Conservation (phyloP, 2,888 invertebrate genomes). For the Drosophila fulvimacula region DNA sequence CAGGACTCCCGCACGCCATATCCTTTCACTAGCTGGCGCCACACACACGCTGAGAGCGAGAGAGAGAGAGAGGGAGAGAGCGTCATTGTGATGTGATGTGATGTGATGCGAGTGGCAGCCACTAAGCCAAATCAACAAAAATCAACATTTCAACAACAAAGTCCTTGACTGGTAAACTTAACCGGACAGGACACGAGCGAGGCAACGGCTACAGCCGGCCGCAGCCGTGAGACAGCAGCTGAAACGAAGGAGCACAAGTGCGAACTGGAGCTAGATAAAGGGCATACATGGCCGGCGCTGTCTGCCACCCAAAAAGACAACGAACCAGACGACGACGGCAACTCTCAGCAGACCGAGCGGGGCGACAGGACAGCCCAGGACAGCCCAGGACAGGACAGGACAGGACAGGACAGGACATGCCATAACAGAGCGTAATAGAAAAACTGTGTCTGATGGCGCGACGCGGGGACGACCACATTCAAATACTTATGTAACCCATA, state of each 20-base stretch:
- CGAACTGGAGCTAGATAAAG: slow-evolving; percentile 1
- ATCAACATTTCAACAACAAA: slow-evolving; percentile 80
- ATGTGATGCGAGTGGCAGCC: slow-evolving; percentile 73
- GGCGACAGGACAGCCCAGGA: slow-evolving; percentile 7
- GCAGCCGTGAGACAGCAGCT: slow-evolving; percentile 2
- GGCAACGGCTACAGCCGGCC: not conserved
- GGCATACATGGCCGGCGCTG: slow-evolving; percentile 19
- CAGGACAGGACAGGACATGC: slow-evolving; percentile 28
- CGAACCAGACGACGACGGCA: slow-evolving; percentile 26
- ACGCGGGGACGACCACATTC: slow-evolving; percentile 38
- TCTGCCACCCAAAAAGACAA: slow-evolving; percentile 52
- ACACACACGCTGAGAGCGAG: slow-evolving; percentile 9
- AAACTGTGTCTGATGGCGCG: slow-evolving; percentile 56
- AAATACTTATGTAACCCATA: slow-evolving; percentile 38
- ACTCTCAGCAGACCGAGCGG: slow-evolving; percentile 30
- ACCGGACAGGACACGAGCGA: slow-evolving; percentile 61
- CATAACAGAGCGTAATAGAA: slow-evolving; percentile 71
- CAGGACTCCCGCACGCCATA: slow-evolving; percentile 17
- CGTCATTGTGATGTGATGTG: slow-evolving; percentile 52
- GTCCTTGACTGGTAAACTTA: slow-evolving; percentile 80
- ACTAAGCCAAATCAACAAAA: slow-evolving; percentile 81
- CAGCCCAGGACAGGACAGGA: slow-evolving; percentile 51
- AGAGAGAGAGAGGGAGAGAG: not conserved
- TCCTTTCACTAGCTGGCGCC: slow-evolving; percentile 46
- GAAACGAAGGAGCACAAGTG: not conserved